Evolutionary conservation across 2,888 invertebrate genomes (phyloP), one percentile per base, ranked within the genome.

Genomic region (Drosophila vallismaia): DNA sequence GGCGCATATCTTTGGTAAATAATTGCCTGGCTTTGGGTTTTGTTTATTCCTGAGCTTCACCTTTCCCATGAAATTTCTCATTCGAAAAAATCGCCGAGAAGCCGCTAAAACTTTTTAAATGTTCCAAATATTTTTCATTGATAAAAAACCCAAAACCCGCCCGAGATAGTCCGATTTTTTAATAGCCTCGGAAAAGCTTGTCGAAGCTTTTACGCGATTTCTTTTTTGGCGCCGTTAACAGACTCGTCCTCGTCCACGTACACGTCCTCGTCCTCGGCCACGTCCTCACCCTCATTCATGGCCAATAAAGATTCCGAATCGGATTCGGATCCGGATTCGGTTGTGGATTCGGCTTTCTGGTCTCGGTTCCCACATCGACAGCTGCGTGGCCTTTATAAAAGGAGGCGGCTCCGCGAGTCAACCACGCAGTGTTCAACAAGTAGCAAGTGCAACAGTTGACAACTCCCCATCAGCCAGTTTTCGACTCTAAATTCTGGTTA

Each of bases 381-480:
- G 42, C 42, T 54, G 77, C 46, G 73, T 68, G 52, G 71, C 69
- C 77, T 77, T 88, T 90, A 91, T 90, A 90, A 90, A 90, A 89
- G 88, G 86, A 80, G 75, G 79, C 75, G 75, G 75, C 77, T 77
- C 53, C 69, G 57, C 75, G 74, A 77, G 79, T 81, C 76, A 54
- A 75, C 78, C 77, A 88, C 83, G 88, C 91, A 91, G 91, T 91
- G 91, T 86, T 91, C 91, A 91, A 91, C 91, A 91, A 91, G 91
- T 91, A 81, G 81, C 63, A 85, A 89, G 86, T 82, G 89, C 86
- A 88, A 79, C 88, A 85, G 88, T 88, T 85, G 88, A 79, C 44
- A 72, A 12, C 51, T 31, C n/a, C n/a, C 38, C 33, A 45, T 42
- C 19, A 12, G 31, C 19, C 58, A 49, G 33, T 28, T 28, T 8